Evolutionary conservation across 2,113 vertebrate genomes (phyloP).

Genomic region (Haemorhous mexicanus): DNA sequence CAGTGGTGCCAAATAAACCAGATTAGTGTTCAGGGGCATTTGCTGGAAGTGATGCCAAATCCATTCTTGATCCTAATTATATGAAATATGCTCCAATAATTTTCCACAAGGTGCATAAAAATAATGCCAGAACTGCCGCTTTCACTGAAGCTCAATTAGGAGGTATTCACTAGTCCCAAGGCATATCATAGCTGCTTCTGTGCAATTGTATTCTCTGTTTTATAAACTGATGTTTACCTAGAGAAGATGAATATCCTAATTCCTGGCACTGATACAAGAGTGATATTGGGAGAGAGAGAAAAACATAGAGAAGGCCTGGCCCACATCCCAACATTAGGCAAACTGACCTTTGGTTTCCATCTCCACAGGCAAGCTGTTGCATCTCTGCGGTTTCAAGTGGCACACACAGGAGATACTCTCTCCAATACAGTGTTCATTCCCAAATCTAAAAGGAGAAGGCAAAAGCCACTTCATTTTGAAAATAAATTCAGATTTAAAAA

Average conservation of each 20-base stretch:
- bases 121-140: slow-evolving; percentile 17
- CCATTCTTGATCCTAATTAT: slow-evolving; percentile 70
- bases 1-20: slow-evolving; percentile 61
- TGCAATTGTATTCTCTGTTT: slow-evolving; percentile 11
- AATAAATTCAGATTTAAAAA: not conserved
- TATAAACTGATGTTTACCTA: slow-evolving; percentile 21
- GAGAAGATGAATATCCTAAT: slow-evolving; percentile 33
- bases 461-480: not conserved
- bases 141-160: slow-evolving; percentile 55
- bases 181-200: slow-evolving; percentile 3
- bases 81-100: slow-evolving; percentile 64
- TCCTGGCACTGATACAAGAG: not conserved
- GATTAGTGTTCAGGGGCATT: slow-evolving; percentile 65
- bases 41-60: slow-evolving; percentile 63
- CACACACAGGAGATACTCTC: not conserved
- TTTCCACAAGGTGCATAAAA: slow-evolving; percentile 67
- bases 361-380: not conserved
- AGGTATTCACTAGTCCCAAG: slow-evolving; percentile 46
- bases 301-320: slow-evolving; percentile 27
- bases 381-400: not conserved
- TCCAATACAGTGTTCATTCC: not conserved
- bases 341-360: not conserved
- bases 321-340: not conserved
- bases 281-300: not conserved
- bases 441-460: not conserved